Percentiles rank a stretch among this genome's conserved stretches.
These are phyloP conservation scores for Drosophila melanogaster DNA, from an alignment of 1,140 invertebrate genomes.

Conservation along the genomic window Release_6_plus_ISO1_MT NC_004354.4:13408501-13409000, in stretches of 20 bases:
- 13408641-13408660: constrained; percentile 47
- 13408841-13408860: not conserved
- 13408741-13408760: constrained; percentile 91
- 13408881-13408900: constrained; percentile 86
- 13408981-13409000: constrained; percentile 47
- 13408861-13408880: constrained; percentile 88
- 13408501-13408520: constrained; percentile 89
- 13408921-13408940: constrained; percentile 86
- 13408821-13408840: not conserved
- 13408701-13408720: constrained; percentile 88
- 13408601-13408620: too few relatives aligned
- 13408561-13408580: constrained; percentile 61
- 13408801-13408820: not conserved
- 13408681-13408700: constrained; percentile 86
- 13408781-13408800: constrained; percentile 89
- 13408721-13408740: constrained; percentile 88
- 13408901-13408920: constrained; percentile 88
- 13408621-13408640: not conserved
- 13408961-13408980: constrained; percentile 72
- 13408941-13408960: constrained; percentile 67
- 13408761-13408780: constrained; percentile 92
- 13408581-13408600: too few relatives aligned
- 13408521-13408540: constrained; percentile 87
- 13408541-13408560: constrained; percentile 83
- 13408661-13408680: constrained; percentile 86